These are phyloP conservation scores for Thinocorus orbignyianus DNA, from an alignment of 2,113 vertebrate genomes.

Conservation along the genomic window DNA sequence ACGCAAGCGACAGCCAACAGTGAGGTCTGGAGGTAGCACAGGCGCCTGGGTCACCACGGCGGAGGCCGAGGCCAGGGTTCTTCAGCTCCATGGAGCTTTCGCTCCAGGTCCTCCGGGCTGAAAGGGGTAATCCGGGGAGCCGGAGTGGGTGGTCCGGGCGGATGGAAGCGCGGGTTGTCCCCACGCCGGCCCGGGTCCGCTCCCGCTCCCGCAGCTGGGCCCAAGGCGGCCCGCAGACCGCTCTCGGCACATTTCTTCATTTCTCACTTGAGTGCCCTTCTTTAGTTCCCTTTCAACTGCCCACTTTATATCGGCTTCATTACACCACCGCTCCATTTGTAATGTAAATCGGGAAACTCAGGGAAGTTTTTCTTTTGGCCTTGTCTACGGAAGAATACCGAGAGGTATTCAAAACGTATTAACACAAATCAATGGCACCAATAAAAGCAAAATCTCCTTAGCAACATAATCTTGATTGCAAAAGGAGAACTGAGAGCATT, in stretches of 20 bases:
- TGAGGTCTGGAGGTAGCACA: no score
- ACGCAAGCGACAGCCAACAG: accelerated
- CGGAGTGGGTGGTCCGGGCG: constrained; percentile 78
- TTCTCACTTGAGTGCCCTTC: constrained; percentile 99
- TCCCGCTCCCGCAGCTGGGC: constrained; percentile 82
- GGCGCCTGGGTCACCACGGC: no score
- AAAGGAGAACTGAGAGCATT: constrained; percentile 91
- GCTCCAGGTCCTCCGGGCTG: background rate
- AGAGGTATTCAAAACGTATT: constrained; percentile 99
- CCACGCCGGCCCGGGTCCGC: constrained; percentile 62
- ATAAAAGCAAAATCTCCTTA: constrained; percentile 99
- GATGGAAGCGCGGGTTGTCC: constrained; percentile 56
- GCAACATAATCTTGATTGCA: constrained; percentile 99
- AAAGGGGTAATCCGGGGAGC: constrained; percentile 26
- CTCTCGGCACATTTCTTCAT: constrained; percentile 91
- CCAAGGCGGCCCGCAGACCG: constrained; percentile 68
- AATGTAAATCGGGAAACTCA: constrained; percentile 96
- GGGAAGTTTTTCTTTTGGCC: constrained; percentile 92
- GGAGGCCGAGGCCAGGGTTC: background rate
- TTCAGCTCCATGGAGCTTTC: background rate
- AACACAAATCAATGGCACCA: constrained; percentile 99
- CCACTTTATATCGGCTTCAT: constrained; percentile 88
- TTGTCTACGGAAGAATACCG: constrained; percentile 90
- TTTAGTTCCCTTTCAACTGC: constrained; percentile 89
- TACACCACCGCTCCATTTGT: constrained; percentile 90